These are phyloP conservation scores for Arctocebus calabarensis DNA, from an alignment of 2,797 vertebrate species.

Conservation along the genomic window DNA sequence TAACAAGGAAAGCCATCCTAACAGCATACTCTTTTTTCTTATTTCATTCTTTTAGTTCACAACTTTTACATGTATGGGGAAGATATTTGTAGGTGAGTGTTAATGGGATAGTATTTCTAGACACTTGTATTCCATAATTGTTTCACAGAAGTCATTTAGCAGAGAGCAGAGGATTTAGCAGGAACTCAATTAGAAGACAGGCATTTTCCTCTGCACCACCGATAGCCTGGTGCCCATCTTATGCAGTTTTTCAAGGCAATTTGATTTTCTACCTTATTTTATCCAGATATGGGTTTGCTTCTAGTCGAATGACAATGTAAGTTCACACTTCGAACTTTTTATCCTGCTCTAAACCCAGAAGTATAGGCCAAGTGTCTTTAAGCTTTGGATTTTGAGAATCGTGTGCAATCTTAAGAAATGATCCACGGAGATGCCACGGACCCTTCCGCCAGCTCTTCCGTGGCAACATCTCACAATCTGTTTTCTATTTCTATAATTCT, in stretches of 20 bases:
- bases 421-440: background rate
- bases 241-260: background rate
- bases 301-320: background rate
- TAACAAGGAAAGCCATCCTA: fast-evolving
- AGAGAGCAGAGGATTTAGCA: background rate
- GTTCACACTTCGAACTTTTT: background rate
- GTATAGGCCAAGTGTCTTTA: background rate
- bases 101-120: background rate
- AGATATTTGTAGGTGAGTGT: too few species aligned
- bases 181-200: background rate
- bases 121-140: fast-evolving
- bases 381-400: background rate
- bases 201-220: too few species aligned
- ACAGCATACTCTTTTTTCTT: fast-evolving
- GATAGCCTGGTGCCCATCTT: fast-evolving
- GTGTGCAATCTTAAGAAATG: background rate
- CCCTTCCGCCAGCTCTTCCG: background rate
- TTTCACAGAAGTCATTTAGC: fast-evolving
- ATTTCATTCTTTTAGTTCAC: too few species aligned
- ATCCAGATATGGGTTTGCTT: background rate
- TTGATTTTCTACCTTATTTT: background rate
- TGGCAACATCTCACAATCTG: background rate
- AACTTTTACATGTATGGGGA: background rate
- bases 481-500: background rate
- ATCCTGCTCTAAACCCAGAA: background rate